Evolutionary conservation across 2,113 vertebrate genomes (phyloP).

Genomic region (Aleadryas rufinucha): DNA sequence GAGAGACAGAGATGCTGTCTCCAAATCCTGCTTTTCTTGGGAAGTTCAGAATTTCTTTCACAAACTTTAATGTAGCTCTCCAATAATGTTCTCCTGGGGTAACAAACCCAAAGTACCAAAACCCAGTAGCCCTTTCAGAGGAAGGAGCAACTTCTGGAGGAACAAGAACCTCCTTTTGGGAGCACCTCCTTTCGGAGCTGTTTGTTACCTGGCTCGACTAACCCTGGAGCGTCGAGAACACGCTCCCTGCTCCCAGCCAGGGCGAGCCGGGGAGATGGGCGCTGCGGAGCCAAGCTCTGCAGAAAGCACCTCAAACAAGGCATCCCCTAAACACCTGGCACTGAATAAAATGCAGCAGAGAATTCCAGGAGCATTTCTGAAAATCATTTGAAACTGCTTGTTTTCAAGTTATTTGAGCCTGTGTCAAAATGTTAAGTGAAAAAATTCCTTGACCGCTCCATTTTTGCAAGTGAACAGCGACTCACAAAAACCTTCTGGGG

Average conservation of each 20-base stretch:
- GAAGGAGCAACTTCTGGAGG: not conserved
- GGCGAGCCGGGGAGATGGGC: fast-evolving
- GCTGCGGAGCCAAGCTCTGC: not conserved
- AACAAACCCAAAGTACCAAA: not conserved
- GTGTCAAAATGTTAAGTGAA: not conserved
- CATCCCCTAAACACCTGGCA: not conserved
- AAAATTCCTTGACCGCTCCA: not conserved
- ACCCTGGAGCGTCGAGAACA: too few relatives aligned
- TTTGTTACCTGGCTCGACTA: not conserved
- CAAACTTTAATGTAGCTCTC: not conserved
- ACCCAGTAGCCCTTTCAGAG: not conserved
- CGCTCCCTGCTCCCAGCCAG: fast-evolving
- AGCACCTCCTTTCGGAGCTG: not conserved
- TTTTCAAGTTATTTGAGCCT: not conserved
- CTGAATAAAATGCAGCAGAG: not conserved
- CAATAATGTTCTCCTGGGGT: not conserved
- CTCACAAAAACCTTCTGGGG: not conserved
- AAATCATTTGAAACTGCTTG: not conserved
- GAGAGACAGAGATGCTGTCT: not conserved
- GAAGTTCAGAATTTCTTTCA: not conserved
- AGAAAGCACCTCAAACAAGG: not conserved
- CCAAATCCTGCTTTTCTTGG: not conserved
- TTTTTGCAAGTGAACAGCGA: not conserved
- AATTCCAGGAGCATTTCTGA: not conserved
- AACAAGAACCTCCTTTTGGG: not conserved